Evolutionary conservation across 2,888 invertebrate genomes (phyloP).

Genomic region (Chirona hameri): DNA sequence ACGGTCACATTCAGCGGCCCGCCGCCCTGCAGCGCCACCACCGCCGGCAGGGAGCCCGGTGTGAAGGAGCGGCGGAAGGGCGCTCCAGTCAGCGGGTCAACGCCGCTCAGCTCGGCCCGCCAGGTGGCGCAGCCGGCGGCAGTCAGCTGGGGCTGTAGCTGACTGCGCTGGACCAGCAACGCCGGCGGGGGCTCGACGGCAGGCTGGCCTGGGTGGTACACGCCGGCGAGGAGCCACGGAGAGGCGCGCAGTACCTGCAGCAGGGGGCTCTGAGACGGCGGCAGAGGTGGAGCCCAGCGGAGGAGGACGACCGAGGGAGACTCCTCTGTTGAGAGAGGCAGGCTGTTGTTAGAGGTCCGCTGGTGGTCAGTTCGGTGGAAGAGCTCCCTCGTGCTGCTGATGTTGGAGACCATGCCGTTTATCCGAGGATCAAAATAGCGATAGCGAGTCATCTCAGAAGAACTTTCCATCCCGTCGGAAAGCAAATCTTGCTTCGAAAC

Average conservation of each 20-base stretch:
- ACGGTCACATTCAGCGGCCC: neutral
- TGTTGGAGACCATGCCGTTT: neutral
- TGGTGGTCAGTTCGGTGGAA: neutral
- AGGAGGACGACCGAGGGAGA: neutral
- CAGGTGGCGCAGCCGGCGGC: conserved; percentile 3
- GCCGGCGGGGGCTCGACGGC: neutral
- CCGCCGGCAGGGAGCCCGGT: neutral
- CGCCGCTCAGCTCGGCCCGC: neutral
- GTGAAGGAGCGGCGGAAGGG: neutral
- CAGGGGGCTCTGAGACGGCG: neutral
- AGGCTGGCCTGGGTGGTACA: neutral
- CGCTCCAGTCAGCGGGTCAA: neutral
- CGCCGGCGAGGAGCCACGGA: neutral
- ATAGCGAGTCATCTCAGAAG: neutral
- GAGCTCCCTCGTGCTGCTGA: neutral
- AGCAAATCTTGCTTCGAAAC: neutral
- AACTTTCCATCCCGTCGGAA: neutral
- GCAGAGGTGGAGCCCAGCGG: neutral
- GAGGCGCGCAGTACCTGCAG: neutral
- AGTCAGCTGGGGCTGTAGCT: neutral
- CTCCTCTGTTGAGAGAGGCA: too few species aligned
- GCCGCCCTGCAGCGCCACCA: neutral
- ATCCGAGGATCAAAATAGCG: neutral
- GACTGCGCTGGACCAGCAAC: neutral
- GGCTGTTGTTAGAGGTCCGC: too few species aligned